These are phyloP conservation scores for Dryobates pubescens DNA, from an alignment of 2,797 vertebrate genomes.

Conservation along the genomic window DNA sequence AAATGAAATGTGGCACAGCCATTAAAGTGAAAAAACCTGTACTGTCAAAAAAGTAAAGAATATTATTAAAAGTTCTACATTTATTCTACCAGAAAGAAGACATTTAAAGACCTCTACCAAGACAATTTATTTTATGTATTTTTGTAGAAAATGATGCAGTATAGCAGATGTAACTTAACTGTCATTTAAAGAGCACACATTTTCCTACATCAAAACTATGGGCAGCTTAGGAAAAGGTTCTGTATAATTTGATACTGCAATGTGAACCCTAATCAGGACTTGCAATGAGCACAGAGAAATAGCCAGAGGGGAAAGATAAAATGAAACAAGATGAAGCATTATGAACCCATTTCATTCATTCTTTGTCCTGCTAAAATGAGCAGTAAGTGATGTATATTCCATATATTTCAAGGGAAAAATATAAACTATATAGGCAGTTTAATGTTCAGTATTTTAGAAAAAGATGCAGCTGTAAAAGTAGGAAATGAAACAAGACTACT, in stretches of 20 bases:
- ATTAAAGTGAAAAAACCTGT: neutral
- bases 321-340: constrained; percentile 2
- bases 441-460: neutral
- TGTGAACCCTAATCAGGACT: neutral
- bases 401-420: neutral
- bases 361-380: neutral
- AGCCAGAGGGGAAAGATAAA: neutral
- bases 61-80: neutral
- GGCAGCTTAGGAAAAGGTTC: neutral
- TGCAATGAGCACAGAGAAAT: neutral
- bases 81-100: neutral
- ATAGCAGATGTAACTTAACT: neutral
- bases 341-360: neutral
- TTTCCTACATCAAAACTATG: neutral
- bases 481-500: constrained; percentile 19
- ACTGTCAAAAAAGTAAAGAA: constrained; percentile 7
- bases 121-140: neutral
- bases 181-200: neutral
- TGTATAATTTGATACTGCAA: neutral
- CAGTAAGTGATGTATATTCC: neutral
- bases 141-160: neutral
- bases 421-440: neutral
- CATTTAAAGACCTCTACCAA: neutral
- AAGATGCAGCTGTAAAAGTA: neutral
- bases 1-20: neutral